Base-by-base conservation (phyloP, 2,888 invertebrate species). In the Gerosis bhagava region DNA sequence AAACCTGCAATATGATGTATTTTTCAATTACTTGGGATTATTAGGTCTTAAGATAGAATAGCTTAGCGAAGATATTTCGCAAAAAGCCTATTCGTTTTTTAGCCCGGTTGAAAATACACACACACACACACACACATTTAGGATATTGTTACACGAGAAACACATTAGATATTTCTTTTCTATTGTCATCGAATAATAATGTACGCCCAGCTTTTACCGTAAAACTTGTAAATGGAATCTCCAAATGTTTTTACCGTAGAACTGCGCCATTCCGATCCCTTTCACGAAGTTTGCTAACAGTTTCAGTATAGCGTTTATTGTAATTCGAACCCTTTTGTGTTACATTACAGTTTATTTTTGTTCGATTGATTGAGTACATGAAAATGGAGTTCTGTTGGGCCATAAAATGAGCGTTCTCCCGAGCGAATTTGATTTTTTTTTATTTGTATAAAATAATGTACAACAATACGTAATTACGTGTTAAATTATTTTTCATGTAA, bases 341-440 rank as follows among this genome's bases (percentile, higher is more conserved):
- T 42, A 7, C 1, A 11, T 57, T 69, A 70, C 56, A 61, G 68
- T 65, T 39, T 54, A 60, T 41, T 69, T 72, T 71, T 41, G 58
- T 51, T 50, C 48, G 59, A 12, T 55, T 44, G 39, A 51, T 57
- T 48, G 51, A 43, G 31, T 40, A 22, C 41, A 54, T 40, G 50
- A 50, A 43, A 64, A 67, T 63, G 57, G 19, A 12, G 19, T 10
- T 10, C 7, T 15, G 37, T 56, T 31, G 29, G 55, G 61, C 54
- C 41, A 50, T 24, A 34, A 46, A 54, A 56, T 22, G 0, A 5
- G 52, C 52, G 51, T n/a, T n/a, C n/a, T n/a, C n/a, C n/a, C n/a
- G n/a, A n/a, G n/a, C n/a, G n/a, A n/a, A n/a, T n/a, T n/a, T n/a
- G n/a, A n/a, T n/a, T n/a, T n/a, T n/a, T n/a, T n/a, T n/a, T n/a